These are phyloP conservation scores for Psococerastis gibbosa DNA, from an alignment of 2,888 invertebrate genomes.

Conservation along the genomic window DNA sequence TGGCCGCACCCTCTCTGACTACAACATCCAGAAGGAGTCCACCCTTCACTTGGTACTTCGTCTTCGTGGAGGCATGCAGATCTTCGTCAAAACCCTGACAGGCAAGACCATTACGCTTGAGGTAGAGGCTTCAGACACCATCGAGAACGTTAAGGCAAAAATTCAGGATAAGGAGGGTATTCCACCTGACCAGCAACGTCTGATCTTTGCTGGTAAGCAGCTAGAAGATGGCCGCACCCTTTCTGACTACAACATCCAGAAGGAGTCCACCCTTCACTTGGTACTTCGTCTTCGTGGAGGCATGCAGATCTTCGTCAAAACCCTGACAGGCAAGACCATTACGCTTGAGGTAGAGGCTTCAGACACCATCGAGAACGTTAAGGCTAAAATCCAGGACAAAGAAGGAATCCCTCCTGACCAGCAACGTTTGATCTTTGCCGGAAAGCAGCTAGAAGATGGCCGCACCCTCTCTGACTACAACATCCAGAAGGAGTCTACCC, in stretches of 20 bases:
- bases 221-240: constrained; percentile 22
- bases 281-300: constrained; percentile 36
- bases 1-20: constrained; percentile 5
- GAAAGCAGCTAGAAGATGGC: constrained; percentile 28
- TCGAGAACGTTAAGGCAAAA: constrained; percentile 7
- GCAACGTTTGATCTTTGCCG: constrained; percentile 1
- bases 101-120: constrained; percentile 28
- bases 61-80: constrained; percentile 24
- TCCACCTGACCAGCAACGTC: constrained; percentile 5
- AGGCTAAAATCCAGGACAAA: constrained; percentile 3
- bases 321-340: constrained; percentile 35
- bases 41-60: constrained; percentile 8
- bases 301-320: constrained; percentile 45
- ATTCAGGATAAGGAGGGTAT: constrained; percentile 9
- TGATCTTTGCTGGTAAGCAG: constrained; percentile 12
- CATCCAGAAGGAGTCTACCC: constrained; percentile 27
- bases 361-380: constrained; percentile 17
- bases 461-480: constrained; percentile 3
- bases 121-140: constrained; percentile 14
- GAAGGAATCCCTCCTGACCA: constrained; percentile 5
- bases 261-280: constrained; percentile 7
- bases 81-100: constrained; percentile 30
- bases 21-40: constrained; percentile 9
- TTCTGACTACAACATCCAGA: constrained; percentile 9
- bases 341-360: constrained; percentile 32